Base-by-base conservation (phyloP, 2,888 invertebrate genomes). In the Tenthredo distinguenda region DNA sequence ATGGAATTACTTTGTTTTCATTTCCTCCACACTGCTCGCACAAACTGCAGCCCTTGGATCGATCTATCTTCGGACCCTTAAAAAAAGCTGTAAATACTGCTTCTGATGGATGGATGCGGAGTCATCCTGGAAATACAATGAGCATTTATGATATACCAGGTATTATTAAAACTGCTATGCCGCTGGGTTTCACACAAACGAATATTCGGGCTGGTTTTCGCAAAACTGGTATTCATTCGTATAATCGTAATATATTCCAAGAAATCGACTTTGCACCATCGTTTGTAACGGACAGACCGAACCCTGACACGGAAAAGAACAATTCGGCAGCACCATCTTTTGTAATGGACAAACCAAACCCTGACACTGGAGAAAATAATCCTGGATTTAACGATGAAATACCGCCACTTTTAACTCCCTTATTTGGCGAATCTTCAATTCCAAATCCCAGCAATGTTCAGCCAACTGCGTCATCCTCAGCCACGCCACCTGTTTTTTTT, bases 181-280 rank as follows among this genome's bases (percentile, higher is more conserved):
- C 86, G 15, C 47, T 85, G 15, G 86, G 86, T 18, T 26, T 79
- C 10, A 87, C 84, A 6, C 85, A 62, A 68, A 84, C 43, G 12
- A 89, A 88, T 50, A 89, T 88, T 84, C 87, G 76, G 50, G 81
- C 74, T 47, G 88, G 87, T 18, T 89, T 88, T 83, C 58, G 55
- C 21, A 71, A 34, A 71, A 87, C 86, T 31, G 87, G 87, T 10
- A 87, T 88, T 43, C 84, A 37, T 47, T 87, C 88, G 12, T 87
- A 72, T 77, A 88, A 88, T 71, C 58, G 85, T 71, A 84, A 88
- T 84, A 86, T 88, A 58, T 88, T 88, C 83, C 47, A 40, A 31
- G 87, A 86, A 34, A 65, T 72, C 43, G 89, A 89, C 65, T 89
- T 89, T 86, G 72, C 83, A 50, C 87, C 88, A 55, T 58, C 85